Conservation (phyloP, 1,140 invertebrate species). For the Lithobius niger region DNA sequence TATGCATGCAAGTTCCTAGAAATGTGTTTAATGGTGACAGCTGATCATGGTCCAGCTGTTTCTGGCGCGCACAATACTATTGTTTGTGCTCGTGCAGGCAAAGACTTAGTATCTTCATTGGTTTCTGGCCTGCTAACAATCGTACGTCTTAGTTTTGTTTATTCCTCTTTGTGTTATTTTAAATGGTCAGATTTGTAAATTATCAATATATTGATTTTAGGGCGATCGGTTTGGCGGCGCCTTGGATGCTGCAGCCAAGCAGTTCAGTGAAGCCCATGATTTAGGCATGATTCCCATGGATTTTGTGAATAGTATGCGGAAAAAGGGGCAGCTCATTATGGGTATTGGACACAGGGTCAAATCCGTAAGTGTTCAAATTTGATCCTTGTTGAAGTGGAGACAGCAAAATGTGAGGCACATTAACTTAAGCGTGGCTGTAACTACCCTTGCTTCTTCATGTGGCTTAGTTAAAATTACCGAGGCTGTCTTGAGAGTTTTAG, state of each 20-base stretch:
- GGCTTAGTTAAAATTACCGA: too few species aligned
- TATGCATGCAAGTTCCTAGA: slow-evolving; percentile 97
- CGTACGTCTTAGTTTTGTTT: slow-evolving; percentile 45
- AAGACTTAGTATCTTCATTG: slow-evolving; percentile 92
- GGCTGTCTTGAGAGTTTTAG: too few species aligned
- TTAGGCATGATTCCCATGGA: slow-evolving; percentile 89
- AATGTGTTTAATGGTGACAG: slow-evolving; percentile 98
- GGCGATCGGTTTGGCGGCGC: slow-evolving; percentile 98
- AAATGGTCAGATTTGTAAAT: slow-evolving; percentile 2
- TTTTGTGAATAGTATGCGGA: slow-evolving; percentile 95
- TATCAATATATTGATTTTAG: slow-evolving; percentile 32
- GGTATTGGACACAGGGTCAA: slow-evolving; percentile 98
- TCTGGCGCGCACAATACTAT: slow-evolving; percentile 99
- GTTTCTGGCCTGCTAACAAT: slow-evolving; percentile 96
- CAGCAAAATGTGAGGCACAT: too few species aligned
- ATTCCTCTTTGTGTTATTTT: not conserved
- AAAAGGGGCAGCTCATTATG: slow-evolving; percentile 96
- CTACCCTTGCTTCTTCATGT: too few species aligned
- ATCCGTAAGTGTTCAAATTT: slow-evolving; percentile 46
- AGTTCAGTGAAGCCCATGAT: slow-evolving; percentile 94
- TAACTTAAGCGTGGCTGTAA: too few species aligned
- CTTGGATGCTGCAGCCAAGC: slow-evolving; percentile 85
- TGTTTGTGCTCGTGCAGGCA: slow-evolving; percentile 95
- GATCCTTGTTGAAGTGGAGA: too few species aligned
- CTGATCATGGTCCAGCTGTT: slow-evolving; percentile 97